Base-by-base conservation (phyloP, 2,113 vertebrate genomes). In the Nematolebias whitei region DNA sequence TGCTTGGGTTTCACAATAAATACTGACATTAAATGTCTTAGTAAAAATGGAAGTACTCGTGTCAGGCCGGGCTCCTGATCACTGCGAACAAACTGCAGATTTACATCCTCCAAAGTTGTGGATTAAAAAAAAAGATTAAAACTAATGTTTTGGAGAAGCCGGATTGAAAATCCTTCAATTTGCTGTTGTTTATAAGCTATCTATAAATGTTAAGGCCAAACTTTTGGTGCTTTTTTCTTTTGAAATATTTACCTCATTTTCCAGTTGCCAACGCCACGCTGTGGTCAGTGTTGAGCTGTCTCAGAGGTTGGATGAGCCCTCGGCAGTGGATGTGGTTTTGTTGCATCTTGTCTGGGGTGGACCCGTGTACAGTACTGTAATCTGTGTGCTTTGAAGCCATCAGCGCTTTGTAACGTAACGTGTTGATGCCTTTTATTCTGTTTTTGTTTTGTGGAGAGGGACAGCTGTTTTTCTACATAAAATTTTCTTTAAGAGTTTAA, bases 361-460 rank as follows among this genome's bases (percentile, higher is more conserved):
- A 89, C 88, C 86, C 85, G 72, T 91, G 90, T 90, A 91, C 87
- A 91, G 88, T 89, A 88, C 85, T 91, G 87, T 91, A 86, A 82
- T 86, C 78, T 87, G 71, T 90, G 83, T 89, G 87, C 89, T 89
- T 83, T 76, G 69, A 88, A 90, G 87, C 86, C 86, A 87, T 91
- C 82, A 83, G 80, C 78, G 82, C 87, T 86, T 88, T 73, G 85
- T 90, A 84, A 77, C 62, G 81, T 90, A 86, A 83, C 85, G 83
- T 88, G 87, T 88, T 78, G n/a, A 63, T 82, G 85, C 83, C 78
- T 88, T 85, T 84, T 76, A 24, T 56, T 20, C 20, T 55, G 57
- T 61, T 69, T 22, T 59, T 71, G 50, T 81, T 79, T 83, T 68
- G 58, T 65, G 22, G 67, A 79, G 74, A 79, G 77, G 76, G 76